Percentiles rank a stretch among this genome's conserved stretches.
These are phyloP conservation scores for Sebastes alutus DNA, from an alignment of 2,797 vertebrate genomes.

Conservation along the genomic window DNA sequence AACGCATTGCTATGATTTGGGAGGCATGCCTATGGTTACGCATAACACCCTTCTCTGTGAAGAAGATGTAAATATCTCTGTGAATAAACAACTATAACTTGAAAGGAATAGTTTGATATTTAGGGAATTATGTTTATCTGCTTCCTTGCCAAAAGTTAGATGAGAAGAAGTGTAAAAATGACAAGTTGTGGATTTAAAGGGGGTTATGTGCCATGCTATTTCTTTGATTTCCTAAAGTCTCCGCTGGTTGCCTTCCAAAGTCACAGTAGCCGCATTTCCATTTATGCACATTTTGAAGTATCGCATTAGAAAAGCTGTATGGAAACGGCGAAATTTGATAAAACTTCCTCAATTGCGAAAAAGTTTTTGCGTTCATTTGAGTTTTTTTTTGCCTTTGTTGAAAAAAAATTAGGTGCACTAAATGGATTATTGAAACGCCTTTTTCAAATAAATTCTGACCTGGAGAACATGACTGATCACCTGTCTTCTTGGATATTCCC, in stretches of 20 bases:
- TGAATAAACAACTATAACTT: neutral
- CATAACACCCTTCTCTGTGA: neutral
- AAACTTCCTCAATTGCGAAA: no score
- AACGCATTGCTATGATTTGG: neutral
- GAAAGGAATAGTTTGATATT: neutral
- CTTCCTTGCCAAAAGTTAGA: neutral
- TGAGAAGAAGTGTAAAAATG: neutral
- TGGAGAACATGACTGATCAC: no score
- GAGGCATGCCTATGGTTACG: neutral
- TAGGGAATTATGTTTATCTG: neutral
- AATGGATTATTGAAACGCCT: no score
- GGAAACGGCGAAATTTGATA: no score
- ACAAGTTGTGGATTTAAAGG: neutral
- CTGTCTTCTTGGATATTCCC: no score
- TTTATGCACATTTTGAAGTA: no score
- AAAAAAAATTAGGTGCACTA: no score
- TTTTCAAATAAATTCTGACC: no score
- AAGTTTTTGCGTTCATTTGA: accelerated
- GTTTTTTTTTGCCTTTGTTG: no score
- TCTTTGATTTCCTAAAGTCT: neutral
- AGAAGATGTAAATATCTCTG: neutral
- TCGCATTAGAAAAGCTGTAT: neutral
- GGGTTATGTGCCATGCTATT: neutral
- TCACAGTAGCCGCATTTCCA: neutral
- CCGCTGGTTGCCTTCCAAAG: neutral